Conservation (phyloP, 2,113 vertebrate genomes). For the Chaetodon auriga region DNA sequence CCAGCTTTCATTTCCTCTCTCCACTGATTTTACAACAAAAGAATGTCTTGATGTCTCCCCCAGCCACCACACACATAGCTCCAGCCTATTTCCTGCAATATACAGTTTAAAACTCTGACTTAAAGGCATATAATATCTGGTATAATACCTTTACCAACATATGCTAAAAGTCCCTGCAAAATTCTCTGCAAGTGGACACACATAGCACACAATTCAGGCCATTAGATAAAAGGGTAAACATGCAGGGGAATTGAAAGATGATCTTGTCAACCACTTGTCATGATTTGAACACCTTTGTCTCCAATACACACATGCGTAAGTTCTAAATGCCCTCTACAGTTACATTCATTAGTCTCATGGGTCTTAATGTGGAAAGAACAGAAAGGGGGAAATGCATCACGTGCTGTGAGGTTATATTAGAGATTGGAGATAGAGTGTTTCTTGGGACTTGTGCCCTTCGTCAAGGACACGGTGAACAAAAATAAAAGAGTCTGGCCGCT, state of each 20-base stretch:
- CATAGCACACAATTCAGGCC: background rate
- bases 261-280: slow-evolving; percentile 38
- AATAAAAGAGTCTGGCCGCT: background rate
- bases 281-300: slow-evolving; percentile 50
- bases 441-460: slow-evolving; percentile 38
- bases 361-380: slow-evolving; percentile 65
- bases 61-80: slow-evolving; percentile 57
- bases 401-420: slow-evolving; percentile 47
- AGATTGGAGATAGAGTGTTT: slow-evolving; percentile 52
- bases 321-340: slow-evolving; percentile 38
- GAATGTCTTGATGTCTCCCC: slow-evolving; percentile 19
- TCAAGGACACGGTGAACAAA: slow-evolving; percentile 40
- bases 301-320: slow-evolving; percentile 58
- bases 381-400: slow-evolving; percentile 53
- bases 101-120: slow-evolving; percentile 18
- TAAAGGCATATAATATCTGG: background rate
- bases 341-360: slow-evolving; percentile 50
- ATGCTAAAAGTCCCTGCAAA: background rate
- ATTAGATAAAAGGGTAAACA: slow-evolving; percentile 28
- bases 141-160: background rate
- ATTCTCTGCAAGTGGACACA: slow-evolving; percentile 1
- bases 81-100: slow-evolving; percentile 45
- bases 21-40: slow-evolving; percentile 60
- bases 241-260: slow-evolving; percentile 27
- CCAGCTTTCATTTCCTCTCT: slow-evolving; percentile 68